Conservation (phyloP, 2,888 invertebrate species). For the Eupithecia tripunctaria region DNA sequence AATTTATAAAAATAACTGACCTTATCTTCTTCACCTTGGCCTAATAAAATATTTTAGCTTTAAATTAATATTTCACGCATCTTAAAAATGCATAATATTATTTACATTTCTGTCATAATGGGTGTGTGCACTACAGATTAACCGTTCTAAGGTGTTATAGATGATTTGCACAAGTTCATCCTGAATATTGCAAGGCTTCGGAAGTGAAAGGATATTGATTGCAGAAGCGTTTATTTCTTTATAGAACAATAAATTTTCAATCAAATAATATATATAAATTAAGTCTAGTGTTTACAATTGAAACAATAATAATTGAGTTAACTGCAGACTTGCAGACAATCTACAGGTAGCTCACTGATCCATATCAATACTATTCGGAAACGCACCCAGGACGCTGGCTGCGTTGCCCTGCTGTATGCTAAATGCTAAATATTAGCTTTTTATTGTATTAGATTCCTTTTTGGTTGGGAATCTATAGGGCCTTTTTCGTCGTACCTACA, state of each 20-base stretch:
- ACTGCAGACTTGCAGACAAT: too few relatives aligned
- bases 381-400: too few relatives aligned
- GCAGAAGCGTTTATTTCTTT: too few relatives aligned
- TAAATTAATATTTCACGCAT: neutral
- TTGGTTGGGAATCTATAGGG: neutral
- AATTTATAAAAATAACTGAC: neutral
- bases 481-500: neutral
- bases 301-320: too few relatives aligned
- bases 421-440: too few relatives aligned
- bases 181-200: neutral
- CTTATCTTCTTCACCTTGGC: constrained; percentile 10
- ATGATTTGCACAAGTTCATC: neutral
- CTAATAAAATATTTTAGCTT: neutral
- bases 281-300: too few relatives aligned
- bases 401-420: too few relatives aligned
- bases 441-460: neutral
- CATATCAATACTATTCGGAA: too few relatives aligned
- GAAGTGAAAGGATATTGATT: neutral
- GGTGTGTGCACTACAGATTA: neutral
- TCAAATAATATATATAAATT: too few relatives aligned
- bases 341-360: too few relatives aligned
- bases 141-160: neutral
- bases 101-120: neutral
- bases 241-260: too few relatives aligned
- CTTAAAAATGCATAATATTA: neutral